Evolutionary conservation across 1,140 invertebrate genomes (phyloP).

Genomic region (Heterodera carotae): DNA sequence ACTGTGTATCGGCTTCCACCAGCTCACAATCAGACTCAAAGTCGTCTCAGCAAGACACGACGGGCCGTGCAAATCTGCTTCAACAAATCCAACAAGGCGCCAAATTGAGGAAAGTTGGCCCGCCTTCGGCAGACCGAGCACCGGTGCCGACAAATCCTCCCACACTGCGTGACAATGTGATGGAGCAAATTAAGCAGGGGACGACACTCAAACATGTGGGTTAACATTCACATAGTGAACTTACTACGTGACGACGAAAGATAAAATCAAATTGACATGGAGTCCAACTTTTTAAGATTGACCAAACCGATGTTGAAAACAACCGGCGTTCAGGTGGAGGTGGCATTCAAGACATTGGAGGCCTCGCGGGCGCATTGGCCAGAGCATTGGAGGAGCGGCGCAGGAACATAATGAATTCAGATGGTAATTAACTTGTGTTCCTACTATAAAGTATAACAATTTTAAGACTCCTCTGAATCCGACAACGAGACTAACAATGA

Average conservation of each 20-base stretch:
- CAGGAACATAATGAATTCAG: conserved; percentile 45
- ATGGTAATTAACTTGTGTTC: conserved; percentile 32
- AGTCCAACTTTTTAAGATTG: conserved; percentile 49
- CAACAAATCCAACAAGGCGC: conserved; percentile 44
- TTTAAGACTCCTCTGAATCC: conserved; percentile 44
- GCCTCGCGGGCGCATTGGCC: conserved; percentile 53
- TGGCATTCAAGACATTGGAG: conserved; percentile 41
- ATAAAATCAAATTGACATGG: conserved; percentile 15
- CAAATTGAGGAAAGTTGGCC: conserved; percentile 41
- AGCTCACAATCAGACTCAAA: neutral
- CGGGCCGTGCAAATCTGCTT: conserved; percentile 33
- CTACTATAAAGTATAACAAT: neutral
- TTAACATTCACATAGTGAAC: too few relatives aligned
- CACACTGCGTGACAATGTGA: conserved; percentile 37
- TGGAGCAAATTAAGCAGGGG: conserved; percentile 44
- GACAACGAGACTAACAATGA: conserved; percentile 40
- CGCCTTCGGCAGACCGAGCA: conserved; percentile 24
- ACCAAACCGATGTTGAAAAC: conserved; percentile 32
- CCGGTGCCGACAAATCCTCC: conserved; percentile 39
- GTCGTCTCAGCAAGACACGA: neutral
- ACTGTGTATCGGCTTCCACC: neutral
- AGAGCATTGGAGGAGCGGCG: conserved; percentile 49
- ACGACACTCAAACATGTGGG: conserved; percentile 30
- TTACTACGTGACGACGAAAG: too few relatives aligned
- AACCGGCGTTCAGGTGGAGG: conserved; percentile 41